Evolutionary conservation across 2,113 vertebrate genomes (phyloP).

Genomic region (Tiliqua scincoides): DNA sequence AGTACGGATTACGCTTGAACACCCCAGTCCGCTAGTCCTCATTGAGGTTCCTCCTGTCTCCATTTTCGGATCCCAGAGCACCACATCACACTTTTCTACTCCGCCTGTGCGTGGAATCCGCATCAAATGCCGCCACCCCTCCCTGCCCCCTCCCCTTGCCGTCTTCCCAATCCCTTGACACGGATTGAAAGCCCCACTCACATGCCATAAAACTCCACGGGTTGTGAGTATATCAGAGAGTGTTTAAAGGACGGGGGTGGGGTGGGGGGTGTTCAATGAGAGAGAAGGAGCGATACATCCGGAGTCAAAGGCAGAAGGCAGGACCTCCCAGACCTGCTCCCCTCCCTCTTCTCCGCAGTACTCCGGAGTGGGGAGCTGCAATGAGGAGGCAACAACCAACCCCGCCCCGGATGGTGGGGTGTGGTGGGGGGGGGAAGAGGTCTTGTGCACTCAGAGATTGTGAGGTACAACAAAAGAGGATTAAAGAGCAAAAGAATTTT

Average conservation of each 20-base stretch:
- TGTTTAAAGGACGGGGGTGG: not conserved
- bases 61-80: not conserved
- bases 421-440: not conserved
- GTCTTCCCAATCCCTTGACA: not conserved
- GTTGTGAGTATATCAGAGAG: not conserved
- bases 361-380: not conserved
- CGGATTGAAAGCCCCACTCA: not conserved
- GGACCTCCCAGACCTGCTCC: not conserved
- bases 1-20: not conserved
- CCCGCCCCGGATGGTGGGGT: constrained; percentile 6
- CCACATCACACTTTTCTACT: not conserved
- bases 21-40: not conserved
- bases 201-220: not conserved
- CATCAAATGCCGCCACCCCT: not conserved
- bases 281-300: not conserved
- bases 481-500: constrained; percentile 65
- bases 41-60: not conserved
- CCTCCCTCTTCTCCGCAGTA: constrained; percentile 11
- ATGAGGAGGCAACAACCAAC: not conserved
- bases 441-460: not conserved
- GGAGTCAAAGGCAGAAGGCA: not conserved
- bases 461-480: constrained; percentile 57
- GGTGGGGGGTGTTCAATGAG: not conserved
- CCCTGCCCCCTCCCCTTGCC: not conserved
- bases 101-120: not conserved